These are phyloP conservation scores for Hypomesus transpacificus DNA, from an alignment of 2,113 vertebrate species.

Conservation along the genomic window DNA sequence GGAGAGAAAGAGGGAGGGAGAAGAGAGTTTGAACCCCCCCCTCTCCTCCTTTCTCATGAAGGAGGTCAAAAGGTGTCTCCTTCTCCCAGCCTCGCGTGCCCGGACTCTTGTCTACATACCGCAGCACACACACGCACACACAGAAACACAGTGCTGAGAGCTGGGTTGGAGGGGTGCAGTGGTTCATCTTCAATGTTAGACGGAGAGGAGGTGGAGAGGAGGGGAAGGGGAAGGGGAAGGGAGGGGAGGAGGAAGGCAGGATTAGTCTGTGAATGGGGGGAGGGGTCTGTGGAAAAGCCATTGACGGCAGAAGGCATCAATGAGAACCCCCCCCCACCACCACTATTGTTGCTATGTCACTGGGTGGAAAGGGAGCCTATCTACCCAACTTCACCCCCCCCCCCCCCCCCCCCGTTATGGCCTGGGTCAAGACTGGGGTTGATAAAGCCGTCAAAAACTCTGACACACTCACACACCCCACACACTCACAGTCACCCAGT, in stretches of 20 bases:
- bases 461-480: conserved; percentile 52
- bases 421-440: conserved; percentile 67
- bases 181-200: conserved; percentile 49
- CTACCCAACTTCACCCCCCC: conserved; percentile 23
- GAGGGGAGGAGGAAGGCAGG: conserved; percentile 42
- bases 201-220: conserved; percentile 32
- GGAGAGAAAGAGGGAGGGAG: conserved; percentile 16
- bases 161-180: conserved; percentile 6
- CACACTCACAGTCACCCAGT: conserved; percentile 33
- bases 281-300: conserved; percentile 58
- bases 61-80: conserved; percentile 37
- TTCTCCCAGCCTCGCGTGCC: conserved; percentile 13
- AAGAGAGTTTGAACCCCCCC: conserved; percentile 32
- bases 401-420: conserved; percentile 51
- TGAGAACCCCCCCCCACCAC: conserved; percentile 45
- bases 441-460: conserved; percentile 71
- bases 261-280: conserved; percentile 62
- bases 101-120: conserved; percentile 18
- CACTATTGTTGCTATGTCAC: conserved; percentile 54
- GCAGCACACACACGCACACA: conserved; percentile 7
- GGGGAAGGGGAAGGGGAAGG: conserved; percentile 56
- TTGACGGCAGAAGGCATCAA: conserved; percentile 71
- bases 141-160: conserved; percentile 3
- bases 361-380: conserved; percentile 47
- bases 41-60: conserved; percentile 12